A percentile compares a stretch with the other conserved stretches of the same genome.
Evolutionary conservation across 2,113 vertebrate genomes (phyloP).

Genomic region (Pristiophorus japonicus): DNA sequence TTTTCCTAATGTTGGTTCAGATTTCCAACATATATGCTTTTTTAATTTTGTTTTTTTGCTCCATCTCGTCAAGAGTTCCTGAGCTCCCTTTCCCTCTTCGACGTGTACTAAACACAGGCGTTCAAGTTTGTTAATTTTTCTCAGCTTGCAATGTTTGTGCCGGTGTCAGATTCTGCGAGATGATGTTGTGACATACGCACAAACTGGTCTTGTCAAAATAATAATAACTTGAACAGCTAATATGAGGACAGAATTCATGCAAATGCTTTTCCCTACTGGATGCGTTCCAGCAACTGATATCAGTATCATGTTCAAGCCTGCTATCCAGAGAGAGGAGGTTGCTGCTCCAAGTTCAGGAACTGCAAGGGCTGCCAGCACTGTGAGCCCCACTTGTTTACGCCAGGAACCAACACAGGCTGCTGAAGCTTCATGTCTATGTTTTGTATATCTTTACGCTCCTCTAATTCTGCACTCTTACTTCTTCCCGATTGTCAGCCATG

Average conservation of each 20-base stretch:
- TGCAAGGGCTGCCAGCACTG: background rate
- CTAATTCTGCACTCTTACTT: background rate
- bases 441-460: background rate
- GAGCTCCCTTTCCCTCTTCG: background rate
- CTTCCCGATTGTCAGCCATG: background rate
- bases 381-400: background rate
- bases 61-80: background rate
- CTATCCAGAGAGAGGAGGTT: background rate
- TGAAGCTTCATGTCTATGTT: background rate
- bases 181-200: background rate
- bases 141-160: background rate
- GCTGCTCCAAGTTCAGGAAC: background rate
- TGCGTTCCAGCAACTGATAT: background rate
- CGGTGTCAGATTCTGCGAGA: background rate
- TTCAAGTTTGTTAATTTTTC: constrained; percentile 8
- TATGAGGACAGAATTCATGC: background rate
- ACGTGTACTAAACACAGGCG: background rate
- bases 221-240: constrained; percentile 5
- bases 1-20: background rate
- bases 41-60: background rate
- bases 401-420: background rate
- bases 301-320: background rate
- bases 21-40: background rate
- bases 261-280: background rate
- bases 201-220: constrained; percentile 14